Base-by-base conservation (phyloP, 2,888 invertebrate species). In the Melipona bicolor region DNA sequence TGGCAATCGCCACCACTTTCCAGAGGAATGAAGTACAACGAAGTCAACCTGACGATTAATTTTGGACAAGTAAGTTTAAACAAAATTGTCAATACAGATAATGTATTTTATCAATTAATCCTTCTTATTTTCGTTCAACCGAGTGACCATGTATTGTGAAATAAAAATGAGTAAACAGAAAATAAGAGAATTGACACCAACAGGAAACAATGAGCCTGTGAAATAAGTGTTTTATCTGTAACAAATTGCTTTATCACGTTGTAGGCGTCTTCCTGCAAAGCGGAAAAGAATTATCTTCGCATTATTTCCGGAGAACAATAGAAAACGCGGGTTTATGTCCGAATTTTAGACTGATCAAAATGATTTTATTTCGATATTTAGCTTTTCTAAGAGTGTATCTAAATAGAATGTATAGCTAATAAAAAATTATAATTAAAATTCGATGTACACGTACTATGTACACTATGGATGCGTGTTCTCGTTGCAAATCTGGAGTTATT, bases 1-100 rank as follows among this genome's bases (percentile, higher is more conserved):
- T 99, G 99, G 99, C 99, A 99, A 95, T 98, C 98, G 93, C 99
- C 99, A 0, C 99, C 99, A 0, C 96, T 99, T 43, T 99, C 99
- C 73, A 96, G 99, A 90, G 99, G 99, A 79, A 98, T 98, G 97
- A 98, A 98, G 94, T 99, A 98, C 96, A 99, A 99, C 94, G 97
- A 98, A 95, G 98, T 99, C 93, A 99, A 99, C 95, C 96, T 99
- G 85, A 99, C 99, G 91, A 98, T 99, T 92, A 98, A 99, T 94
- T 96, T 99, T 90, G 99, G 98, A 91, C 99, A 99, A 97, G 99
- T 99, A 95, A 95, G 93, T 85, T 32, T 54, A 21, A 21, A 43
- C 73, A 73, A 84, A 21, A 11, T 61, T 32, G 2, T 43, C 43
- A 43, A 43, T 43, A 13, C 21, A n/a, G 32, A 13, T 0, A 21